Conservation (phyloP, 2,888 invertebrate genomes). For the Nemoura dubitans region DNA sequence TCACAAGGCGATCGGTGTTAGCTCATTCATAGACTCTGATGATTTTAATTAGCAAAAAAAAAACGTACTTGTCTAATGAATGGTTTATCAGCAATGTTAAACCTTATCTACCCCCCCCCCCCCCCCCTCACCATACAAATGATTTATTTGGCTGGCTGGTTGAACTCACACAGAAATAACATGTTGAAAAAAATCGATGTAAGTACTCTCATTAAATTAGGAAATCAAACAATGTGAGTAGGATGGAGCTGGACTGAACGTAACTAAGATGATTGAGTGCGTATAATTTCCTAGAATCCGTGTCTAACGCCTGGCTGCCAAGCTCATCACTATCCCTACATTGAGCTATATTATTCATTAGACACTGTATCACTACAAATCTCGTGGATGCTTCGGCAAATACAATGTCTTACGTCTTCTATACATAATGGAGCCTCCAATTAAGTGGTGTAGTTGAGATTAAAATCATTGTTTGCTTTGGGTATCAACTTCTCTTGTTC, state of each 20-base stretch:
- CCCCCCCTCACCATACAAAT: not conserved
- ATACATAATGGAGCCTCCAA: not conserved
- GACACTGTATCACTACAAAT: not conserved
- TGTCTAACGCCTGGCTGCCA: not conserved
- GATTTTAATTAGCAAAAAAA: too few species aligned
- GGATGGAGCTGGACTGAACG: not conserved
- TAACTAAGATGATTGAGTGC: not conserved
- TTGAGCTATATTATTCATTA: not conserved
- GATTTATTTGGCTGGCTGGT: not conserved
- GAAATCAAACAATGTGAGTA: not conserved
- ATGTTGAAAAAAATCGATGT: not conserved
- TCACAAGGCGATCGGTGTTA: too few species aligned
- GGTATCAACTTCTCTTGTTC: not conserved
- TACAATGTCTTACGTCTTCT: not conserved
- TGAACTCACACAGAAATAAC: not conserved
- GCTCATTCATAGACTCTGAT: too few species aligned
- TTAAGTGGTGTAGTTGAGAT: slow-evolving; percentile 7
- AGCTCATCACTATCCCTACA: not conserved
- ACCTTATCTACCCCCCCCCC: not conserved
- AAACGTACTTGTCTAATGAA: too few species aligned
- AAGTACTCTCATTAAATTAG: not conserved
- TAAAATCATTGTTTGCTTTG: not conserved
- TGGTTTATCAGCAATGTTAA: too few species aligned
- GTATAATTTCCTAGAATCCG: not conserved
- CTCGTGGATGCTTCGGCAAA: not conserved